Base-by-base conservation (phyloP, 2,888 invertebrate genomes). In the Cataglyphis altisquamis region DNA sequence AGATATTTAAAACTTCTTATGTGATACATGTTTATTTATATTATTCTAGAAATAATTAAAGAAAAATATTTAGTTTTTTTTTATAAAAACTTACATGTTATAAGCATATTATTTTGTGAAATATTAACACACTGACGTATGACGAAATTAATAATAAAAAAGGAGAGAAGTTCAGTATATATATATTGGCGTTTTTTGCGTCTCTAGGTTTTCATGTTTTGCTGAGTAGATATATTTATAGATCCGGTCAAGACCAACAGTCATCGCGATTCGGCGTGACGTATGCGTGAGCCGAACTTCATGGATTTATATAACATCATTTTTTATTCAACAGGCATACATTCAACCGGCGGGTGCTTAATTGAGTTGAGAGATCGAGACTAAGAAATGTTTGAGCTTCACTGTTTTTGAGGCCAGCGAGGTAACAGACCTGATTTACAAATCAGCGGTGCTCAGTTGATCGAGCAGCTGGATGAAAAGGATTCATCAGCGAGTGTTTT, bases 311-410 rank as follows among this genome's bases (percentile, higher is more conserved):
- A 29, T 81, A 60, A 48, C 41, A 0, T 21, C 25, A 60, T 81
- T 84, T 68, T 75, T 84, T 67, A 82, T 70, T 82, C 75, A 82
- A 39, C 32, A 68, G 41, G 12, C 21, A 18, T 39, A 68, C 48
- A n/a, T 41, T 36, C 52, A n/a, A 8, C 32, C 21, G 36, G 29
- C 39, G 32, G 18, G n/a, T 60, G 52, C 41, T 45, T 81, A 74
- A 81, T 81, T 36, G 52, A n/a, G 15, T 25, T 25, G 32, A 63
- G 15, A 52, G 15, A 39, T 73, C 48, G 36, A 41, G 15, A n/a
- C 41, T 15, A n/a, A 36, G 25, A 18, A 12, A 63, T 62, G 10
- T 39, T 67, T 62, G 72, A 84, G 66, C 66, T 83, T 39, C 64
- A 12, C 18, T 41, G 29, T 60, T 82, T 84, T 84, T 55, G 55